Evolutionary conservation across 1,140 invertebrate genomes (phyloP).

Genomic region (Phenacoccus solenopsis): DNA sequence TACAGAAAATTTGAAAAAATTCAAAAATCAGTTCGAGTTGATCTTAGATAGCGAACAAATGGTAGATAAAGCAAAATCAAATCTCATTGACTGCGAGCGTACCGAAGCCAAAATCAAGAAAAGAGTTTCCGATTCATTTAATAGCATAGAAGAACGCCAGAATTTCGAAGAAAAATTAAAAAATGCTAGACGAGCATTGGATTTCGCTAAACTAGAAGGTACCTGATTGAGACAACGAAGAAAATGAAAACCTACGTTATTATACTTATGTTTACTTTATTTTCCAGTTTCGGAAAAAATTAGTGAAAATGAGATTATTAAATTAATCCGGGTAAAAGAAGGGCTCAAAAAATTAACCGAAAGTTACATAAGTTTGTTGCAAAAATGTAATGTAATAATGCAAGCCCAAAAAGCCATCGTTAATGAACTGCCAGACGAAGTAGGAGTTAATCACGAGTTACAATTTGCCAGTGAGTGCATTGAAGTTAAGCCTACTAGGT

Average conservation of each 20-base stretch:
- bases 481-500: neutral
- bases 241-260: slow-evolving; percentile 7
- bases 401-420: slow-evolving; percentile 38
- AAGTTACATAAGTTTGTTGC: slow-evolving; percentile 37
- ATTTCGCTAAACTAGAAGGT: slow-evolving; percentile 40
- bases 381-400: slow-evolving; percentile 39
- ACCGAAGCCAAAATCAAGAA: slow-evolving; percentile 37
- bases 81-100: slow-evolving; percentile 35
- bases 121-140: slow-evolving; percentile 37
- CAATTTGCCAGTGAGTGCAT: neutral
- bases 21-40: slow-evolving; percentile 39
- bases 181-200: slow-evolving; percentile 38
- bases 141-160: slow-evolving; percentile 34
- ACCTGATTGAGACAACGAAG: slow-evolving; percentile 20
- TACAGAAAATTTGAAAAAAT: slow-evolving; percentile 38
- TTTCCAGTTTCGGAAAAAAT: slow-evolving; percentile 37
- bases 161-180: slow-evolving; percentile 36
- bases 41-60: slow-evolving; percentile 41
- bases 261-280: neutral
- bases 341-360: slow-evolving; percentile 39
- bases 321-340: slow-evolving; percentile 40
- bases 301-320: slow-evolving; percentile 42
- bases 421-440: slow-evolving; percentile 37
- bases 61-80: slow-evolving; percentile 36
- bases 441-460: neutral